Percentiles rank a stretch among this genome's conserved stretches.
phyloP scores from a whole-genome alignment of 2,797 vertebrate genomes.

The Acropternis orthonyx region DNA sequence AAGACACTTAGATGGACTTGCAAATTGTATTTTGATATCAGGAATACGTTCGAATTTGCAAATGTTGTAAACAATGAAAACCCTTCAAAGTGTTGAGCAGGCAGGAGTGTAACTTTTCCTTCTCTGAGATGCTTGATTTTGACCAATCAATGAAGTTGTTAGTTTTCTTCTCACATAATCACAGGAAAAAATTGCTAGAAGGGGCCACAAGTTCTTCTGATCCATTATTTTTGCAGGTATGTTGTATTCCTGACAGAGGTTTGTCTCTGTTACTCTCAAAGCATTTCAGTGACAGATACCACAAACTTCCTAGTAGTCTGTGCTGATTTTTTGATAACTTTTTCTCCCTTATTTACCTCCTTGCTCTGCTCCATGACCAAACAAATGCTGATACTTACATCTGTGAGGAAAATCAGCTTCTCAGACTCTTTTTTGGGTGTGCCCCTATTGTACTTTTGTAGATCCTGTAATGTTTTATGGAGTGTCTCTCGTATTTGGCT shows the following conservation, averaged over 20 bases:
- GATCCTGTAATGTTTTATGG: not conserved
- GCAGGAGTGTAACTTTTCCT: not conserved
- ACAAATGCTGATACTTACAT: constrained; percentile 42
- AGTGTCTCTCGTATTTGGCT: constrained; percentile 54
- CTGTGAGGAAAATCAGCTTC: constrained; percentile 59
- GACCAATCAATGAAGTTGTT: not conserved
- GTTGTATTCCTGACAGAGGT: not conserved
- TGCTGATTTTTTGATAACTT: not conserved
- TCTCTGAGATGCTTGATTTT: not conserved
- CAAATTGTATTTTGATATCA: not conserved
- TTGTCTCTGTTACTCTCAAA: not conserved
- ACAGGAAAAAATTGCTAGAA: not conserved
- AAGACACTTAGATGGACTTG: not conserved
- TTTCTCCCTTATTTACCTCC: not conserved
- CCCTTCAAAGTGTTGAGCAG: not conserved
- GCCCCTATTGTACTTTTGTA: constrained; percentile 18
- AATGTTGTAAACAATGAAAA: not conserved
- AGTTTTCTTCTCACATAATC: not conserved
- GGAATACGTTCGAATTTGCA: not conserved
- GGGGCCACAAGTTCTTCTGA: rapidly evolving
- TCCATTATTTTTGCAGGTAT: not conserved
- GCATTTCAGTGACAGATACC: not conserved
- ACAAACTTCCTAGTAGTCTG: not conserved
- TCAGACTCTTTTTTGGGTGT: constrained; percentile 11
- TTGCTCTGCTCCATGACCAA: not conserved